Evolutionary conservation across 1,140 invertebrate species (phyloP).

Genomic region (Wiebesia pumilae): DNA sequence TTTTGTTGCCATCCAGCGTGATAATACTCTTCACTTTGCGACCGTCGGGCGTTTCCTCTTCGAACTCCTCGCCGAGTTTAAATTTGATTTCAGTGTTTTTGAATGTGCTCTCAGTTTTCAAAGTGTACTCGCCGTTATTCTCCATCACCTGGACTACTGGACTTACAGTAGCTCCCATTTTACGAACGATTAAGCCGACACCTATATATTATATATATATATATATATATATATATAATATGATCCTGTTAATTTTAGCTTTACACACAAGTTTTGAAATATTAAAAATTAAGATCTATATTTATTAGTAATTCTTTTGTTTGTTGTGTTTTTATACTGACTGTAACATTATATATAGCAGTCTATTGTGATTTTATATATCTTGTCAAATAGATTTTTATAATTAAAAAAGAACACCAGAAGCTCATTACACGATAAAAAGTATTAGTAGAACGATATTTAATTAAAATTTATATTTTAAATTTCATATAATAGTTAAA

Average conservation of each 20-base stretch:
- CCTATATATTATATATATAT: too few relatives aligned
- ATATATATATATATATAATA: too few relatives aligned
- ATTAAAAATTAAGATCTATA: not conserved
- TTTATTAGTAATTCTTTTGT: not conserved
- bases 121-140: conserved; percentile 81
- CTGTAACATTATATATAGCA: not conserved
- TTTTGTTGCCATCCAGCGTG: conserved; percentile 81
- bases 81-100: conserved; percentile 88
- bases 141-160: conserved; percentile 84
- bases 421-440: not conserved
- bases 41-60: conserved; percentile 90
- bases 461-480: not conserved
- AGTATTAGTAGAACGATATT: not conserved
- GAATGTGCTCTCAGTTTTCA: conserved; percentile 89
- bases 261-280: not conserved
- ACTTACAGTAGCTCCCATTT: conserved; percentile 84
- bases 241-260: not conserved
- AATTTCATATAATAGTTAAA: not conserved
- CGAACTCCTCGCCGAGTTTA: conserved; percentile 88
- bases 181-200: conserved; percentile 84
- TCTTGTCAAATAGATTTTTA: not conserved
- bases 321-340: not conserved
- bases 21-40: conserved; percentile 85
- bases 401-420: not conserved
- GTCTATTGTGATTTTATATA: too few relatives aligned